Percentiles rank a stretch among this genome's conserved stretches.
These are phyloP conservation scores for Aporophyla nigra DNA, from an alignment of 2,888 invertebrate species.

Conservation along the genomic window DNA sequence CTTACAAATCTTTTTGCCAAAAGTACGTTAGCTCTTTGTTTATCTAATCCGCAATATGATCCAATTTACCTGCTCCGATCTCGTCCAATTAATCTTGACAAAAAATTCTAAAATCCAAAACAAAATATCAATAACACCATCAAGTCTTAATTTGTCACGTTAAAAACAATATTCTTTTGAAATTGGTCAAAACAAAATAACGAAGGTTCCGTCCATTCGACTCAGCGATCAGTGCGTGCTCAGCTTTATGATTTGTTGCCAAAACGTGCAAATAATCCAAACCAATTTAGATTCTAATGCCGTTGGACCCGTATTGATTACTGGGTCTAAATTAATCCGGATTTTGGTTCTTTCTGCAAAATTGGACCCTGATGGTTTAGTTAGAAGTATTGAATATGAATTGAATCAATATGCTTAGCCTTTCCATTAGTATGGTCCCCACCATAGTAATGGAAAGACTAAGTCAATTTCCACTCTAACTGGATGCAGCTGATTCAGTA, in stretches of 20 bases:
- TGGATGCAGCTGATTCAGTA: neutral
- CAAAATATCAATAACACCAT: neutral
- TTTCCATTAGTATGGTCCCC: too few relatives aligned
- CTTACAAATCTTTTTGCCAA: neutral
- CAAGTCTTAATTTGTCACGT: slow-evolving; percentile 12
- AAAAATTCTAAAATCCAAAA: neutral
- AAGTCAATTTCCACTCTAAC: neutral
- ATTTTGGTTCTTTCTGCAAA: slow-evolving; percentile 15
- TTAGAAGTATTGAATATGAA: neutral
- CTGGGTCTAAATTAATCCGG: slow-evolving; percentile 27
- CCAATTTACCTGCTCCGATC: slow-evolving; percentile 1
- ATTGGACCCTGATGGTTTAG: neutral
- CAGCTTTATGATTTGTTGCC: slow-evolving; percentile 36
- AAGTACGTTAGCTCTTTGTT: neutral
- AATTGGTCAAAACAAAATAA: slow-evolving; percentile 39
- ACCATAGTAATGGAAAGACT: too few relatives aligned
- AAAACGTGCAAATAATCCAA: slow-evolving; percentile 32
- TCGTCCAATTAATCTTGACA: neutral
- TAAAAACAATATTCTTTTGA: slow-evolving; percentile 6
- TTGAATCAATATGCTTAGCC: neutral
- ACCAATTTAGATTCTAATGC: slow-evolving; percentile 35
- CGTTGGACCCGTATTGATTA: slow-evolving; percentile 37
- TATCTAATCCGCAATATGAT: neutral
- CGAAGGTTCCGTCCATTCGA: neutral
- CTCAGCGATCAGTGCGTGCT: slow-evolving; percentile 38